Conservation (phyloP, 2,797 vertebrate species). For the Poecilia velifera region DNA sequence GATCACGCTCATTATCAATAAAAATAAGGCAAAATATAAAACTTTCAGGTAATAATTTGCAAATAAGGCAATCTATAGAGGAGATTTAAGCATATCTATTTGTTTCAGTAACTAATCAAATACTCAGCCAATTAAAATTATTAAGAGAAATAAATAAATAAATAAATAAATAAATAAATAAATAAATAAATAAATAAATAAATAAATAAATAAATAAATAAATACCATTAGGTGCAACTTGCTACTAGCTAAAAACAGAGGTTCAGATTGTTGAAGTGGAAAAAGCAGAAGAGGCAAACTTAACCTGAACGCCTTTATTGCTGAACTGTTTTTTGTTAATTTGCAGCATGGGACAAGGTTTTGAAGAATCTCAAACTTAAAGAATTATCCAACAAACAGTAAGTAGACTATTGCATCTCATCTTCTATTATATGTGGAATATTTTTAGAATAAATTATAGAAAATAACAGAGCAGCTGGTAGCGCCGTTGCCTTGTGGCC, state of each 20-base stretch:
- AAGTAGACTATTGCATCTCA: not conserved
- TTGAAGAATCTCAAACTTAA: accelerated
- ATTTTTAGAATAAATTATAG: not conserved
- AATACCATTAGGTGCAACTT: not conserved
- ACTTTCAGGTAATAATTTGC: not conserved
- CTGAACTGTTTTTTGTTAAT: not conserved
- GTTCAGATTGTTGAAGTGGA: not conserved
- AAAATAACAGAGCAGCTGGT: not conserved
- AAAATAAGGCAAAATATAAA: not conserved
- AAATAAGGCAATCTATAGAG: not conserved
- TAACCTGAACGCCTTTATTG: not conserved
- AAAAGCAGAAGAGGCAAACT: not conserved
- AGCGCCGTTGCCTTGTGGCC: not conserved
- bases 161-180: too few species aligned
- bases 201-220: not conserved
- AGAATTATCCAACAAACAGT: not conserved
- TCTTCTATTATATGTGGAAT: not conserved
- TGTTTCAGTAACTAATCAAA: not conserved
- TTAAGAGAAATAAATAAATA: not conserved
- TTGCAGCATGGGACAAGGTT: conserved; percentile 47
- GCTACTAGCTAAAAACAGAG: not conserved
- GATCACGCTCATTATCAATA: not conserved
- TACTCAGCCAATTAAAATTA: not conserved
- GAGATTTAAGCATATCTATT: not conserved
- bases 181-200: too few species aligned